A percentile compares a stretch with the other conserved stretches of the same genome.
These are phyloP conservation scores for Blastobasis lacticolella DNA, from an alignment of 2,888 invertebrate genomes.

Conservation along the genomic window DNA sequence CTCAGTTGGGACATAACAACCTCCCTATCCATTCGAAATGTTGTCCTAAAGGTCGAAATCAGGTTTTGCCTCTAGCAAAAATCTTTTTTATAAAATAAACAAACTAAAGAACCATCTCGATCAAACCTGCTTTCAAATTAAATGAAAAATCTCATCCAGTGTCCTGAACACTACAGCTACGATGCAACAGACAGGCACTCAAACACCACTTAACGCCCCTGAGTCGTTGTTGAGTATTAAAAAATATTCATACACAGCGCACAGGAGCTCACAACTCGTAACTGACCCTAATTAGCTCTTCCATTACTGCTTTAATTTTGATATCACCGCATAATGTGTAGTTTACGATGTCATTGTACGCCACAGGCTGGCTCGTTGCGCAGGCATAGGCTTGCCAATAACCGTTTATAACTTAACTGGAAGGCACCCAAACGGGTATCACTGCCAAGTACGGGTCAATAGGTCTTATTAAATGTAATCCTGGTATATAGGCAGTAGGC, in stretches of 20 bases:
- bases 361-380: conserved; percentile 29
- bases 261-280: conserved; percentile 41
- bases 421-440: conserved; percentile 27
- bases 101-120: too few species aligned
- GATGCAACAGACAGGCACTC: too few species aligned
- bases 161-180: too few species aligned
- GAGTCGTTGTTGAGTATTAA: conserved; percentile 30
- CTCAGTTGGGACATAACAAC: too few species aligned
- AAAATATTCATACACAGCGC: conserved; percentile 34
- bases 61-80: too few species aligned
- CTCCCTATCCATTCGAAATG: too few species aligned
- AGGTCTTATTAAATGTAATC: conserved; percentile 18
- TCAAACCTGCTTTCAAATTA: too few species aligned
- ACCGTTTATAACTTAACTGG: conserved; percentile 33
- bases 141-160: too few species aligned
- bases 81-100: too few species aligned
- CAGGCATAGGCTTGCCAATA: conserved; percentile 26
- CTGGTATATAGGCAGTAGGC: too few species aligned
- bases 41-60: too few species aligned
- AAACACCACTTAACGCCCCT: too few species aligned
- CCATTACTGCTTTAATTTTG: conserved; percentile 59
- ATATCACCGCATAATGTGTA: conserved; percentile 5
- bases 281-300: conserved; percentile 46
- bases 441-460: conserved; percentile 26
- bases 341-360: conserved; percentile 17